Conservation (phyloP, 2,888 invertebrate species). For the Pandemis cinnamomeana region DNA sequence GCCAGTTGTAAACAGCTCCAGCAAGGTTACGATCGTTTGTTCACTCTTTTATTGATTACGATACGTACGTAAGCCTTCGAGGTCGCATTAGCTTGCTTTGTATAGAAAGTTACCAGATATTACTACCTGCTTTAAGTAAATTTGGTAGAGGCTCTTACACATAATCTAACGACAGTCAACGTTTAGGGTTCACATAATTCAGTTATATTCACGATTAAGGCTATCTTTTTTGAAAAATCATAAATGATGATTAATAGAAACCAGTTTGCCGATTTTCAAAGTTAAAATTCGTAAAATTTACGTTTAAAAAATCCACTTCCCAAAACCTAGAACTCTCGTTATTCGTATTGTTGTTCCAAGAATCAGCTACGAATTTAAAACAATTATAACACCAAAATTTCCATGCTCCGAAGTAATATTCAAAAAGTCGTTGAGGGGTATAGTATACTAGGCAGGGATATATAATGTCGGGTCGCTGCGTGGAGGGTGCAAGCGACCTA, state of each 20-base stretch:
- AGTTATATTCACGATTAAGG: neutral
- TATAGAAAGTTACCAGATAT: slow-evolving; percentile 22
- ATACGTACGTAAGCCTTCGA: slow-evolving; percentile 31
- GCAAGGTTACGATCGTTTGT: slow-evolving; percentile 33
- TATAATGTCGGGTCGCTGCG: slow-evolving; percentile 41
- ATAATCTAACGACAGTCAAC: neutral
- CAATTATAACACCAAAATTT: neutral
- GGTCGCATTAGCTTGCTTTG: slow-evolving; percentile 4
- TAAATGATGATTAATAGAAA: no score
- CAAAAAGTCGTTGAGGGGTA: slow-evolving; percentile 37
- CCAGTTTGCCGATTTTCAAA: neutral
- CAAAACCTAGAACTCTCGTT: no score
- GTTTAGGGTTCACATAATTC: neutral
- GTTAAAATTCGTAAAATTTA: neutral
- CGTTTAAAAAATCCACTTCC: no score
- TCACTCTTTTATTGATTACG: slow-evolving; percentile 39
- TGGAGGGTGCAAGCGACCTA: slow-evolving; percentile 64
- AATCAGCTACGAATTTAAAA: neutral
- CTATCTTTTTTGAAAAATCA: no score
- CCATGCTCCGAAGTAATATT: slow-evolving; percentile 5
- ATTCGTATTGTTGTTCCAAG: no score
- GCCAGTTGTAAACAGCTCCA: slow-evolving; percentile 26
- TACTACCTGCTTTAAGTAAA: neutral
- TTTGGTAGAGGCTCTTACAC: neutral
- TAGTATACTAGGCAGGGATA: slow-evolving; percentile 26